Evolutionary conservation across 2,888 invertebrate species (phyloP), one percentile per base, ranked within the genome.

Genomic region (Trachelus tabidus): DNA sequence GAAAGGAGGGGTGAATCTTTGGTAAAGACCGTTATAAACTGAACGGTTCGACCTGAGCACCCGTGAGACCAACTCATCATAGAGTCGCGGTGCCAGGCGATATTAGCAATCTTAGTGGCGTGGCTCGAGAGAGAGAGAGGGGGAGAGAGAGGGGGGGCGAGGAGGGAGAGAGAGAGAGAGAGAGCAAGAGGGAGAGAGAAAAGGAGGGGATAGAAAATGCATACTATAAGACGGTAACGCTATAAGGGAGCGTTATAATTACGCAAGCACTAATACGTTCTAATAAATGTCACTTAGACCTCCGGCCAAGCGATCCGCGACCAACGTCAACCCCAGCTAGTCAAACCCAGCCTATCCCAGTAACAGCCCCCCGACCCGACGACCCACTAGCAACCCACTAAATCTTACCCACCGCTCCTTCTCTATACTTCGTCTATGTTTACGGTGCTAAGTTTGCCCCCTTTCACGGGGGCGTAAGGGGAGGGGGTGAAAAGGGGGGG

Each of bases 261-360:
- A 83, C 84, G 81, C 79, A 78, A 82, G 76, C 79, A 77, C 83
- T 81, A 83, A 87, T 86, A 85, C 82, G 83, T 86, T 85, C 85
- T 85, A 84, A 85, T 86, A 84, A 85, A 83, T 77, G 83, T 84
- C 84, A 84, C 83, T 87, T 86, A 85, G 81, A 81, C 79, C 78
- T 79, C 69, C 76, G 76, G 68, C 69, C 73, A 40, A 76, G 69
- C 73, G 80, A 74, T 77, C 71, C 79, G 73, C 76, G 77, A 78
- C 73, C 77, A 73, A 75, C 79, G 79, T 77, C 81, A 81, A 79
- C 79, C 75, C 74, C 78, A 77, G 79, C 75, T 73, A 74, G 69
- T n/a, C 75, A 56, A 68, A n/a, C 78, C 76, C 69, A 33, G 68
- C 56, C 73, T 75, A 73, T 77, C 68, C 77, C 75, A 79, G 78